Base-by-base conservation (phyloP, 2,113 vertebrate genomes). In the Pseudolaguvia tuberculata region DNA sequence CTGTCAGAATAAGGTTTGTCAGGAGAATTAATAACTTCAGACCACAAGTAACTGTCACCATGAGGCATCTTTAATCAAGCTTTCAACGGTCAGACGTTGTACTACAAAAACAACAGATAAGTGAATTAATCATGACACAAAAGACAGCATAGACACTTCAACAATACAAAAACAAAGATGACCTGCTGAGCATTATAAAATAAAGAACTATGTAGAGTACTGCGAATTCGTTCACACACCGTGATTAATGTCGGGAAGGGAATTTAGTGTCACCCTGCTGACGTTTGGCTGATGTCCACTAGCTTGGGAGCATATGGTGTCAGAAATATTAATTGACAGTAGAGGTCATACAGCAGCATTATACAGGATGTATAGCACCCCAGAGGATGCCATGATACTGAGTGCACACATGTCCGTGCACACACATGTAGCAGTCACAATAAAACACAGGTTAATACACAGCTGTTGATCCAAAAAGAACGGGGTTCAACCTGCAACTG, bases 211-310 rank as follows among this genome's bases (percentile, higher is more conserved):
- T 74, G 68, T 71, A 76, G 51, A 51, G 61, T 72, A 39, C 56
- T 9, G 14, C 39, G 73, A 35, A 27, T 29, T 1, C 17, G 3
- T 42, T 35, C 29, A 59, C 57, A 62, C 59, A 39, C 31, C 70
- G 84, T 88, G 87, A 89, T 80, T 85, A 82, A 89, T 83, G 83
- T 85, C 78, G 84, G 72, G 79, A 84, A 87, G 14, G 8, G 17
- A 63, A 73, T 85, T 83, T 80, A 56, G 77, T 70, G 66, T 63
- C 35, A 74, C 79, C 85, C 39, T 89, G 88, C 89, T 88, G 88
- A 89, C 82, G 84, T 78, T 77, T 81, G 79, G 81, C 85, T 78
- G 87, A 89, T 80, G 62, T 70, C 76, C 68, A 61, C 72, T 68
- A 73, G 70, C 65, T 73, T n/a, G 2, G 52, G 80, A 73, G 84